Evolutionary conservation across 1,140 invertebrate species (phyloP).

Genomic region (Stenopsyche tienmushanensis): DNA sequence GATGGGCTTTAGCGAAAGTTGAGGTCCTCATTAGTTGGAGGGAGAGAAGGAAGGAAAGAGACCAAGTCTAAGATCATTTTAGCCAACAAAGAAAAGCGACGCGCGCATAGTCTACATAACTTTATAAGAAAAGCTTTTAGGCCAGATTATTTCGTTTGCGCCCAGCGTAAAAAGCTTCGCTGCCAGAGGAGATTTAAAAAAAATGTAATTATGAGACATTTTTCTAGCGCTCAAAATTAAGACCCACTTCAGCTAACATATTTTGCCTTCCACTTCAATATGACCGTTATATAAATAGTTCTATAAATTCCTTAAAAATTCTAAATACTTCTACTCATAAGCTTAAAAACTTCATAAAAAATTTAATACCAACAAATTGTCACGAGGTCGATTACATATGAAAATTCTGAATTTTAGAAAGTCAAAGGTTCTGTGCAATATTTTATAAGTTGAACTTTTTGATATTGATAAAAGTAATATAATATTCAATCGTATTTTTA

Average conservation of each 20-base stretch:
- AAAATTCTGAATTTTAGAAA: too few species aligned
- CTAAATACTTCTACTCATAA: too few species aligned
- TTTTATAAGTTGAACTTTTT: too few species aligned
- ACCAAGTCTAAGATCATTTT: not conserved
- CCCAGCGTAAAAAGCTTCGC: not conserved
- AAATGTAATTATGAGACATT: not conserved
- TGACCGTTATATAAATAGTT: not conserved
- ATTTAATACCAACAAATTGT: too few species aligned
- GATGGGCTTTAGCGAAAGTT: not conserved
- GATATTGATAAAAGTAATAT: too few species aligned
- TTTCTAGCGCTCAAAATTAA: not conserved
- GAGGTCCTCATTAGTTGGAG: not conserved
- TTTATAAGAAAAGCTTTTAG: slow-evolving; percentile 34
- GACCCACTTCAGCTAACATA: not conserved
- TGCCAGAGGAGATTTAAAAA: not conserved
- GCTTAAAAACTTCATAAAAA: too few species aligned
- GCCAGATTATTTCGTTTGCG: slow-evolving; percentile 31
- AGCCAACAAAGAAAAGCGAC: not conserved
- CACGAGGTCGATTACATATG: too few species aligned
- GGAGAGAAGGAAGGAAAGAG: not conserved
- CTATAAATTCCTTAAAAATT: too few species aligned
- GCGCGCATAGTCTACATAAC: slow-evolving; percentile 9
- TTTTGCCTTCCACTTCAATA: not conserved
- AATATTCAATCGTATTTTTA: too few species aligned
- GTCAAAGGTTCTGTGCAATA: too few species aligned